Evolutionary conservation across 1,140 invertebrate genomes (phyloP), one percentile per base, ranked within the genome.

Genomic region (Sitobion miscanthi): DNA sequence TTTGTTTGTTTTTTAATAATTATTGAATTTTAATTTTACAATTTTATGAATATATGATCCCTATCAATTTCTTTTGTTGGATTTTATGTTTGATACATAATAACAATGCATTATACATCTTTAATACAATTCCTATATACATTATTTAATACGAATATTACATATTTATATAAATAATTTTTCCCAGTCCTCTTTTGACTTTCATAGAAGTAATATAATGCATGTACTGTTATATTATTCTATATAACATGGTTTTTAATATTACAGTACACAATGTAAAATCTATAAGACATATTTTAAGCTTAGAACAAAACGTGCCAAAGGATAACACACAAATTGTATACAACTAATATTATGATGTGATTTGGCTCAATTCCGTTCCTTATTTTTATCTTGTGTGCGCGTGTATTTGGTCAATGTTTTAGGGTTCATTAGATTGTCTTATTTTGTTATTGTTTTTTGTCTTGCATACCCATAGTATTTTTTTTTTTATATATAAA

Each of bases 341-440:
- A 93, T 93, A 85, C 62, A 93, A 54, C 45, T 93, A 93, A 86
- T 85, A 92, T 85, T 93, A 86, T 54, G 35, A 85, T 86, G 91
- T 57, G 77, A 83, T 86, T 93, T 93, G 91, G 91, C 91, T 93
- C 91, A 93, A 93, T 86, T 93, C 86, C 49, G 91, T 93, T 93
- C 91, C 91, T 93, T 93, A 52, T 83, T 93, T 93, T 93, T 93
- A 38, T 54, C 35, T 35, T 83, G 57, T 85, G 82, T 92, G 82
- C n/a, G 49, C 85, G 91, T 93, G 91, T 93, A 20, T 69, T 90
- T 90, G 89, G 89, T 69, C 89, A 90, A 90, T 90, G 89, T 90
- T 90, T 69, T 69, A 90, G 38, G 38, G 38, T 90, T 90, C 89
- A 90, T 90, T 90, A 90, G 89, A 90, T 62, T 90, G 38, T 90